phyloP scores from a whole-genome alignment of 1,140 invertebrate species.

The Dendroctonus ponderosae region DNA sequence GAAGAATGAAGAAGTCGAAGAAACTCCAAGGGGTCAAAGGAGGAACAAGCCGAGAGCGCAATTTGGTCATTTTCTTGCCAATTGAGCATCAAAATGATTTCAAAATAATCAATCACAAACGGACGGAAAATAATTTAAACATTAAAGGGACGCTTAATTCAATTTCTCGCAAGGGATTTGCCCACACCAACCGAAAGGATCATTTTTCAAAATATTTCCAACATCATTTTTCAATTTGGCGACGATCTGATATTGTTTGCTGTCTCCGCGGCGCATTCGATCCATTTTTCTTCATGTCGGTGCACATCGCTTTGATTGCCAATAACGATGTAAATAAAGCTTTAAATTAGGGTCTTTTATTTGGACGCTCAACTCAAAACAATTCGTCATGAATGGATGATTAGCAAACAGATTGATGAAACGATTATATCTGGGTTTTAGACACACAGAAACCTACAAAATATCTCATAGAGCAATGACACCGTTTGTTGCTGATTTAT shows the following conservation, averaged over 20 bases:
- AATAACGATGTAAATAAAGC: constrained; percentile 21
- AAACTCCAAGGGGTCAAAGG: background rate
- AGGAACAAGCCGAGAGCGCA: too few species aligned
- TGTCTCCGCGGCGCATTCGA: constrained; percentile 8
- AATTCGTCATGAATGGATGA: constrained; percentile 2
- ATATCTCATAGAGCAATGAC: too few species aligned
- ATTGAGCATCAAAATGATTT: too few species aligned
- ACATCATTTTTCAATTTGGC: constrained; percentile 23
- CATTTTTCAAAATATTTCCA: constrained; percentile 17
- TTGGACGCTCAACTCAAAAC: constrained; percentile 18
- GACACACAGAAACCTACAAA: too few species aligned
- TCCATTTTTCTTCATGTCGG: constrained; percentile 19
- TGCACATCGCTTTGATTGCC: constrained; percentile 10
- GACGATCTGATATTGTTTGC: constrained; percentile 20
- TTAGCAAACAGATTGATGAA: too few species aligned
- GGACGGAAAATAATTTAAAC: too few species aligned
- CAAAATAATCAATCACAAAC: too few species aligned
- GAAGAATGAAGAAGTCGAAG: constrained; percentile 5
- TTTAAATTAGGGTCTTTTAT: constrained; percentile 18
- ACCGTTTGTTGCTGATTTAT: too few species aligned
- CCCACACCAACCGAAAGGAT: background rate
- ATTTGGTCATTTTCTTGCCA: too few species aligned
- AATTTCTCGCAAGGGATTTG: background rate
- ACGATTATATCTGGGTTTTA: too few species aligned
- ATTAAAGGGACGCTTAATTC: background rate